phyloP scores from a whole-genome alignment of 2,797 vertebrate genomes.

The Lophotriccus pileatus region DNA sequence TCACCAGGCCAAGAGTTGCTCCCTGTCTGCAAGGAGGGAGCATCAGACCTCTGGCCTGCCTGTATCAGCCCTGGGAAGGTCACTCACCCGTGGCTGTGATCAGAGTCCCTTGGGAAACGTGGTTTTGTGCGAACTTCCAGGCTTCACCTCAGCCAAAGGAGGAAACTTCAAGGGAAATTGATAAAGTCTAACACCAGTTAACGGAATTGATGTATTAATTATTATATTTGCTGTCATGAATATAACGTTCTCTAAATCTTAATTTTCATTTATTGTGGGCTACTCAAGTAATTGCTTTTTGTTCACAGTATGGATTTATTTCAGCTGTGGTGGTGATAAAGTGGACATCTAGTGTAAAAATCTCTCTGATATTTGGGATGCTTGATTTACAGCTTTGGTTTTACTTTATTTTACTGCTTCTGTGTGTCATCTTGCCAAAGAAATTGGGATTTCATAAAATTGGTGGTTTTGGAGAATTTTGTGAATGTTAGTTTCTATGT shows the following conservation, averaged over 20 bases:
- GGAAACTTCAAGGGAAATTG: neutral
- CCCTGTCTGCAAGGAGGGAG: neutral
- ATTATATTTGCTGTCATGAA: neutral
- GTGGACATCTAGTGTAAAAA: neutral
- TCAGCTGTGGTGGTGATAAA: neutral
- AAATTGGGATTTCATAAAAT: neutral
- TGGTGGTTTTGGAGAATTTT: neutral
- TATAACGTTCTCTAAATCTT: neutral
- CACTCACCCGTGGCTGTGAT: accelerated
- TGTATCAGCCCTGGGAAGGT: accelerated
- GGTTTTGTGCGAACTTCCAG: neutral
- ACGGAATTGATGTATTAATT: neutral
- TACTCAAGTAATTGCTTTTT: neutral
- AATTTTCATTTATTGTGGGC: neutral
- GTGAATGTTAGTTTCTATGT: neutral
- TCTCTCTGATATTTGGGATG: neutral
- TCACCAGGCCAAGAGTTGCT: neutral
- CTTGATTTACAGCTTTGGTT: neutral
- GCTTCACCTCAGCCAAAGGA: neutral
- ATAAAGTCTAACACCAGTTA: neutral
- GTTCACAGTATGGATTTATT: neutral
- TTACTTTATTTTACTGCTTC: neutral
- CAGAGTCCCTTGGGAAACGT: accelerated
- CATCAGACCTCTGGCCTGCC: neutral
- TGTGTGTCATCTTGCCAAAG: neutral